Conservation (phyloP, 2,888 invertebrate genomes). For the Orthosia gothica region DNA sequence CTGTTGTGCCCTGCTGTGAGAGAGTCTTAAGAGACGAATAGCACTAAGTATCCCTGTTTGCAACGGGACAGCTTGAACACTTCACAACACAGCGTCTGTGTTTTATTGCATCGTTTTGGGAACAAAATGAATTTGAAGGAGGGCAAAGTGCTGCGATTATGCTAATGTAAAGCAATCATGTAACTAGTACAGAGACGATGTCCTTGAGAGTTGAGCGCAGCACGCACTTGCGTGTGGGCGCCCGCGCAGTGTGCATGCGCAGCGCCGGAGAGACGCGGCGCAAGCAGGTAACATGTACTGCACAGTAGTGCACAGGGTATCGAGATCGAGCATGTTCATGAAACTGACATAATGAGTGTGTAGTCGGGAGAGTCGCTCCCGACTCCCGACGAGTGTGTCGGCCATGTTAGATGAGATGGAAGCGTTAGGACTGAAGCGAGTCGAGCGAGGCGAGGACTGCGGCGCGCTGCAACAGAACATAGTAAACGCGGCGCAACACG, state of each 20-base stretch:
- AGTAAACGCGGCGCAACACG: constrained; percentile 12
- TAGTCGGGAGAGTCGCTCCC: neutral
- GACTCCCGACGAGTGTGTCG: neutral
- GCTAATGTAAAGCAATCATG: constrained; percentile 19
- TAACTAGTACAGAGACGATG: constrained; percentile 1
- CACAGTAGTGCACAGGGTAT: too few relatives aligned
- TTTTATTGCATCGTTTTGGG: neutral
- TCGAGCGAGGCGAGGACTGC: constrained; percentile 50
- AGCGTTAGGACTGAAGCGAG: constrained; percentile 58
- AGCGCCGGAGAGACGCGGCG: neutral
- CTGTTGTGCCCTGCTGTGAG: neutral
- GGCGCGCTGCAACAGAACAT: constrained; percentile 54
- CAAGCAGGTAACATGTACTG: too few relatives aligned
- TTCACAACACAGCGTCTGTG: neutral
- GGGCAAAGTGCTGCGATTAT: neutral
- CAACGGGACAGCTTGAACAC: neutral
- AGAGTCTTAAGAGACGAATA: neutral
- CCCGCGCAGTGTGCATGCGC: neutral
- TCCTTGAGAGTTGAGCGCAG: constrained; percentile 33
- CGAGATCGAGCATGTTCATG: neutral
- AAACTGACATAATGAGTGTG: neutral
- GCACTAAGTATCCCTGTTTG: neutral
- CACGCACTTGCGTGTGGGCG: constrained; percentile 10
- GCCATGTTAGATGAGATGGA: constrained; percentile 50
- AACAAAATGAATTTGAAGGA: neutral